These are phyloP conservation scores for Hipparchia semele DNA, from an alignment of 2,888 invertebrate genomes.

Conservation along the genomic window DNA sequence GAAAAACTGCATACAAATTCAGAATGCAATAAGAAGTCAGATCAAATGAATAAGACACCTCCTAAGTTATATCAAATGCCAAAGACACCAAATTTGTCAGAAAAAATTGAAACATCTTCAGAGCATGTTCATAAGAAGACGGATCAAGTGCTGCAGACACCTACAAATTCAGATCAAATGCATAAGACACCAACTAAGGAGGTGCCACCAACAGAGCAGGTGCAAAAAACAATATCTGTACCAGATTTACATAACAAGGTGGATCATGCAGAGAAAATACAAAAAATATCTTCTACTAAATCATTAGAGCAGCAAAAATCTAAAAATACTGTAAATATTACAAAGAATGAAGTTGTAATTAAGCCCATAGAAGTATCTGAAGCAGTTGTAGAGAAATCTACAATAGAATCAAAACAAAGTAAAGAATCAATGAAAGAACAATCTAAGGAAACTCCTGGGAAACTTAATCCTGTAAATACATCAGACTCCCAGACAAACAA, in stretches of 20 bases:
- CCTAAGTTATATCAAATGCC: neutral
- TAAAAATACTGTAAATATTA: neutral
- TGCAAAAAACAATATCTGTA: neutral
- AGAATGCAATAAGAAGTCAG: neutral
- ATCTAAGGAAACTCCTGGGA: constrained; percentile 1
- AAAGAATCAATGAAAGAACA: neutral
- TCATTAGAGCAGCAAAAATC: neutral
- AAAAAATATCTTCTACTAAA: neutral
- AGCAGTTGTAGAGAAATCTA: constrained; percentile 4
- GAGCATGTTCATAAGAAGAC: constrained; percentile 7
- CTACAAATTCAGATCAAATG: constrained; percentile 5
- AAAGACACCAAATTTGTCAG: neutral
- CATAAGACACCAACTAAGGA: neutral
- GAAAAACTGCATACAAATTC: neutral
- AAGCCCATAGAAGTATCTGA: neutral
- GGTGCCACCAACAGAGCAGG: neutral
- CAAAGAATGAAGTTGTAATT: constrained; percentile 11
- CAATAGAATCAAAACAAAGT: neutral
- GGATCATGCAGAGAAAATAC: neutral
- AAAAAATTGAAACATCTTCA: neutral
- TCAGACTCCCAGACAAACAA: neutral
- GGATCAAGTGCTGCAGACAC: neutral
- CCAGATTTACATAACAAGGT: neutral
- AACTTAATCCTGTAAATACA: constrained; percentile 4
- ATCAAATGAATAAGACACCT: neutral